phyloP scores from a whole-genome alignment of 2,888 invertebrate genomes.

The Eupelmus urozonus region DNA sequence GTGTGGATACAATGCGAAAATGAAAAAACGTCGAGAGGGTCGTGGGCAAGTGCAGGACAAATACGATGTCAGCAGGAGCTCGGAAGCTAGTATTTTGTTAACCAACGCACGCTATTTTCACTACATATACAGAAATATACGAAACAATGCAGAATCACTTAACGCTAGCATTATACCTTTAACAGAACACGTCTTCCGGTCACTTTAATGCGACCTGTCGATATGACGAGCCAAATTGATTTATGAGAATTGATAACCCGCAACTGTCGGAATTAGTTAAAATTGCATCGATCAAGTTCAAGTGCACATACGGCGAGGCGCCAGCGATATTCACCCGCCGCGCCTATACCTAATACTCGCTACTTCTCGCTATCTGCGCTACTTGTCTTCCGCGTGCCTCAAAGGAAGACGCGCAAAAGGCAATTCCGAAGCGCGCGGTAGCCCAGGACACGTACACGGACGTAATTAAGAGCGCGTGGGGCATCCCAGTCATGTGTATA shows the following conservation, averaged over 20 bases:
- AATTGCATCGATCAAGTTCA: slow-evolving; percentile 43
- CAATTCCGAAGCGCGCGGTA: slow-evolving; percentile 1
- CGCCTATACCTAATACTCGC: background rate
- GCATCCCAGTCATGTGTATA: background rate
- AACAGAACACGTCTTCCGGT: too few relatives aligned
- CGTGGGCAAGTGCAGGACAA: too few relatives aligned
- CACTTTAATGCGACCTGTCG: too few relatives aligned
- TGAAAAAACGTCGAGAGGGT: too few relatives aligned
- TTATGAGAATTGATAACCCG: slow-evolving; percentile 46
- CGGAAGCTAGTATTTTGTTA: too few relatives aligned
- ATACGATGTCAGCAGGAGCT: too few relatives aligned
- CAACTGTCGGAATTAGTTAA: slow-evolving; percentile 22
- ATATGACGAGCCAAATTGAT: slow-evolving; percentile 25
- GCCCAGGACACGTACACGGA: background rate
- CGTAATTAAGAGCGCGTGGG: slow-evolving; percentile 4
- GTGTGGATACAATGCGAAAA: too few relatives aligned
- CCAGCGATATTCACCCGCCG: background rate
- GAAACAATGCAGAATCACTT: too few relatives aligned
- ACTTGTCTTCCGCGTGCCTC: background rate
- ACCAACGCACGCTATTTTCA: too few relatives aligned
- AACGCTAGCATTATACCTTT: too few relatives aligned
- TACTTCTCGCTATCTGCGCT: background rate
- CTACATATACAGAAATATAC: too few relatives aligned
- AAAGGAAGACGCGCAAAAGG: slow-evolving; percentile 6
- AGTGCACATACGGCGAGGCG: slow-evolving; percentile 21